Conservation (phyloP, 2,113 vertebrate species). For the Perccottus glenii region DNA sequence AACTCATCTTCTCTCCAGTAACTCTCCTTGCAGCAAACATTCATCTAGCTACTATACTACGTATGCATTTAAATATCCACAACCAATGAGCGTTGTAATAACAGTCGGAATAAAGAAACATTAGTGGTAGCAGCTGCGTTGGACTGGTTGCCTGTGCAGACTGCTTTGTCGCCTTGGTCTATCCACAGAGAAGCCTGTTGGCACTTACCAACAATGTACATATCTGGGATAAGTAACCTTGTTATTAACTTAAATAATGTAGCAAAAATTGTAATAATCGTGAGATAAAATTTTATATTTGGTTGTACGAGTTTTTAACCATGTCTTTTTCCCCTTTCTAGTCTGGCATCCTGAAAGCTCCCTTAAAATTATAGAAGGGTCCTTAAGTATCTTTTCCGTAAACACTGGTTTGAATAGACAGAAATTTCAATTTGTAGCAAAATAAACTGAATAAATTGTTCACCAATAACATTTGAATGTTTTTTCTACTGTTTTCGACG, state of each 20-base stretch:
- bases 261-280: too few species aligned
- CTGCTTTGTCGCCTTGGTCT: background rate
- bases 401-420: constrained; percentile 29
- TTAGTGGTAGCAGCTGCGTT: background rate
- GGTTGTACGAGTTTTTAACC: accelerated
- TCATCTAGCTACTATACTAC: background rate
- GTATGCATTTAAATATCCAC: background rate
- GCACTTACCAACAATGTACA: background rate
- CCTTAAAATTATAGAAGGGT: constrained; percentile 11
- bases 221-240: too few species aligned
- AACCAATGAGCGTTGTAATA: background rate
- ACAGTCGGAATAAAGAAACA: background rate
- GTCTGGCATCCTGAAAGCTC: constrained; percentile 14
- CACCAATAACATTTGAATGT: constrained; percentile 22
- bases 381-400: constrained; percentile 51
- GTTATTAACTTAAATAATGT: too few species aligned
- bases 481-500: constrained; percentile 22
- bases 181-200: constrained; percentile 17
- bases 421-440: accelerated
- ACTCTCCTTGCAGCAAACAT: background rate
- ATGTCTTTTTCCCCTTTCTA: background rate
- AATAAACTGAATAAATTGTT: constrained; percentile 5
- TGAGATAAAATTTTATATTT: too few species aligned
- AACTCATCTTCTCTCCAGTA: constrained; percentile 71
- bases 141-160: background rate